A percentile compares a stretch with the other conserved stretches of the same genome.
Conservation (phyloP, 2,797 vertebrate species). For the Labeo calbasu region DNA sequence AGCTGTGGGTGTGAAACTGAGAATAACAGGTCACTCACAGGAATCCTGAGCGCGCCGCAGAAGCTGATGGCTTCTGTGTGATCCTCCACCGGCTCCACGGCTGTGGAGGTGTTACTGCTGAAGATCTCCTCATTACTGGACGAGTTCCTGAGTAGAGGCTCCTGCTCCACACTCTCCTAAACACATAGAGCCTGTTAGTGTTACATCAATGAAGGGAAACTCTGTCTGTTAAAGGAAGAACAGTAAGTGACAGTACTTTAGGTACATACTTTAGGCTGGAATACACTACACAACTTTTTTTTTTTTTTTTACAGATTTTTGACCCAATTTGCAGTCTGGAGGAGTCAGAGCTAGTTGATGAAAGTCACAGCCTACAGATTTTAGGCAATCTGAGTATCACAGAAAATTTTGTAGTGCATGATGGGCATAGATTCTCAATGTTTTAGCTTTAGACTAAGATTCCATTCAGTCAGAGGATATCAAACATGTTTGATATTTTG, state of each 20-base stretch:
- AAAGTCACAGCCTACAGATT: slow-evolving; percentile 1
- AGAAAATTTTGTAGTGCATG: neutral
- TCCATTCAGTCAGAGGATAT: neutral
- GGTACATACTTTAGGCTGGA: neutral
- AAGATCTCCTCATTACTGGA: slow-evolving; percentile 65
- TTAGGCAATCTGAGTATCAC: neutral
- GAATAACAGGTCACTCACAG: slow-evolving; percentile 80
- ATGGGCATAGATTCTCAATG: neutral
- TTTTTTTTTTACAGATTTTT: neutral
- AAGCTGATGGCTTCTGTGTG: slow-evolving; percentile 89
- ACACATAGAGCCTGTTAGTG: slow-evolving; percentile 18
- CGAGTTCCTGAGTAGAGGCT: slow-evolving; percentile 67
- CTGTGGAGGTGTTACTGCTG: slow-evolving; percentile 60
- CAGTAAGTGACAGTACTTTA: neutral
- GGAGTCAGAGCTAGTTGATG: neutral
- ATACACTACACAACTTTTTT: neutral
- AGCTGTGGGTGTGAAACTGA: slow-evolving; percentile 5
- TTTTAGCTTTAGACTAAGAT: neutral
- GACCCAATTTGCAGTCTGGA: neutral
- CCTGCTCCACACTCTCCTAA: slow-evolving; percentile 67
- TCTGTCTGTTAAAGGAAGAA: neutral
- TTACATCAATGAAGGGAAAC: neutral
- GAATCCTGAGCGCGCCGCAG: slow-evolving; percentile 85
- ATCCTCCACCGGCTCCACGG: slow-evolving; percentile 62
- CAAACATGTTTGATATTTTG: neutral